phyloP scores from a whole-genome alignment of 2,888 invertebrate genomes.

The Lapara coniferarum region DNA sequence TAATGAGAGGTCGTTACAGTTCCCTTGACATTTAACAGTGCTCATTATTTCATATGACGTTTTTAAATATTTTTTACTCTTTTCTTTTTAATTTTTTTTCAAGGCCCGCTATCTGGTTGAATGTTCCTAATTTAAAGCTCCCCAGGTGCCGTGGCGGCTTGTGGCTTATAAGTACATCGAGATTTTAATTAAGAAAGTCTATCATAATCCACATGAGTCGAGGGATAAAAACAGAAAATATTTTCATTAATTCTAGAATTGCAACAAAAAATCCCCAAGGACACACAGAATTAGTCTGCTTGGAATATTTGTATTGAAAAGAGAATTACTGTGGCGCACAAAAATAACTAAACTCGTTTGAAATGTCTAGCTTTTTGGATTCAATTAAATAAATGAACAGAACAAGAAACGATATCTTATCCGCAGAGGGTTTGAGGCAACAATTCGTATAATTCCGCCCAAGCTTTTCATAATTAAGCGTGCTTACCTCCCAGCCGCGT shows the following conservation, averaged over 20 bases:
- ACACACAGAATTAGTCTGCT: constrained; percentile 30
- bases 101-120: constrained; percentile 36
- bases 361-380: constrained; percentile 31
- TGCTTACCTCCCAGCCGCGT: constrained; percentile 59
- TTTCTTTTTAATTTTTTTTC: background rate
- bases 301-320: constrained; percentile 18
- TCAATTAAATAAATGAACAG: constrained; percentile 42
- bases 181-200: constrained; percentile 75
- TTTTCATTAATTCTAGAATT: constrained; percentile 27
- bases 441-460: constrained; percentile 62
- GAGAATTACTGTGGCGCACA: background rate
- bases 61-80: background rate
- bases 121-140: constrained; percentile 63
- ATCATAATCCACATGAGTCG: constrained; percentile 62
- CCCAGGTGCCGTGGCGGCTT: constrained; percentile 69
- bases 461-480: constrained; percentile 70
- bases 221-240: constrained; percentile 39
- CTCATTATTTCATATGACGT: background rate
- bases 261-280: constrained; percentile 28
- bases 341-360: background rate
- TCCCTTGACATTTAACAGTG: no score
- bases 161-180: constrained; percentile 70
- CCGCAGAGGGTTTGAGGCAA: constrained; percentile 46
- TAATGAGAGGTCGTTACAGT: background rate
- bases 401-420: constrained; percentile 47